A percentile compares a stretch with the other conserved stretches of the same genome.
phyloP scores from a whole-genome alignment of 2,113 vertebrate species.

The Prionailurus bengalensis region DNA sequence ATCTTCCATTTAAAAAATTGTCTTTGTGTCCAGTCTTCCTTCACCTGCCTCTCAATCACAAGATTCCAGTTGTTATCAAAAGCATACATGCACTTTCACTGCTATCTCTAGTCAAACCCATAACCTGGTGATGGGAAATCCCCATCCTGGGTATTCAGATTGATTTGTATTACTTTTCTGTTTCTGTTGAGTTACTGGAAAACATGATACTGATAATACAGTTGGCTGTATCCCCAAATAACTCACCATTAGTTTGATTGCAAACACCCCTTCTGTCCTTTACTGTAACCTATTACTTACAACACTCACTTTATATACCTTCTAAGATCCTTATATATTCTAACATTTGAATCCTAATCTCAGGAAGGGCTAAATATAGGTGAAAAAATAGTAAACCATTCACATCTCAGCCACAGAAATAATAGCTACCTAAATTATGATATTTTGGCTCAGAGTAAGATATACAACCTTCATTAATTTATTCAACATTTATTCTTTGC shows the following conservation, averaged over 20 bases:
- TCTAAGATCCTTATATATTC: not conserved
- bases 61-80: constrained; percentile 48
- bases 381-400: not conserved
- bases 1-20: not conserved
- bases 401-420: not conserved
- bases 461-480: not conserved
- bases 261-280: not conserved
- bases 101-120: not conserved
- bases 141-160: constrained; percentile 8
- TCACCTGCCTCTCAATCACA: not conserved
- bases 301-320: not conserved
- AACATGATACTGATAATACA: constrained; percentile 52
- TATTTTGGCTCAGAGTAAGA: not conserved
- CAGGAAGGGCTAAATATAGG: not conserved
- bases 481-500: not conserved
- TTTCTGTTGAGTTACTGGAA: constrained; percentile 22
- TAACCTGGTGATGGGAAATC: constrained; percentile 7
- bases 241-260: not conserved
- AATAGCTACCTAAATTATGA: not conserved
- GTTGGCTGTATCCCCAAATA: not conserved
- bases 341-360: constrained; percentile 5
- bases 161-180: constrained; percentile 43
- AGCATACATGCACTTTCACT: constrained; percentile 31
- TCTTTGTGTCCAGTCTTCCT: not conserved
- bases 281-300: not conserved